Percentiles rank a stretch among this genome's conserved stretches.
phyloP scores from a whole-genome alignment of 2,113 vertebrate species.

The Ellobius talpinus region DNA sequence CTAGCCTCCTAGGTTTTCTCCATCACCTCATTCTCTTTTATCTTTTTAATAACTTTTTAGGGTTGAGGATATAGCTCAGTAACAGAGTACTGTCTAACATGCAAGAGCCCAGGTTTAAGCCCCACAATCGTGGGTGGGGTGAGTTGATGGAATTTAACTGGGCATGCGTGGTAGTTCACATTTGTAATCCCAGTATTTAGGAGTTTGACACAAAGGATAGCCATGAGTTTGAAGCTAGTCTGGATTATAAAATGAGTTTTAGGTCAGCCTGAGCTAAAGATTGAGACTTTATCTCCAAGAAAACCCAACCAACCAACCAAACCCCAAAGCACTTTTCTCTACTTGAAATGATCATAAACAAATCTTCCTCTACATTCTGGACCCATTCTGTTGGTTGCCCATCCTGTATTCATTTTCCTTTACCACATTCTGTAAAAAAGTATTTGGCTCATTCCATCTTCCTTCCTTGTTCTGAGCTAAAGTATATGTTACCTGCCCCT shows the following conservation, averaged over 20 bases:
- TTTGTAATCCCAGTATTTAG: neutral
- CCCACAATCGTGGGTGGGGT: neutral
- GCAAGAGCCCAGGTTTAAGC: neutral
- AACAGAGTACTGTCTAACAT: neutral
- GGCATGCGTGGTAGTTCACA: neutral
- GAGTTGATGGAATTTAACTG: neutral
- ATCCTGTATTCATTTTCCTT: neutral
- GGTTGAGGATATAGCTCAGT: neutral
- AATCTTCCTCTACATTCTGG: neutral
- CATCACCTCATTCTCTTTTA: neutral
- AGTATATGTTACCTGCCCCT: neutral
- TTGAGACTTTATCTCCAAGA: neutral
- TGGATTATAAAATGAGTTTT: neutral
- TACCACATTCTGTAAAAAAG: neutral
- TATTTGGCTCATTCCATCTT: neutral
- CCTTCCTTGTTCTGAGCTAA: neutral
- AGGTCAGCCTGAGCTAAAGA: neutral
- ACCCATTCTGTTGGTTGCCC: neutral
- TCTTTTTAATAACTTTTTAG: neutral
- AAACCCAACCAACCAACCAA: neutral
- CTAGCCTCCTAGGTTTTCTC: neutral
- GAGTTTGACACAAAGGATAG: neutral
- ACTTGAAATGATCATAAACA: neutral
- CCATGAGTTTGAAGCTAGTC: neutral
- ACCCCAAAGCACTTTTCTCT: neutral